Evolutionary conservation across 2,113 vertebrate species (phyloP).

Genomic region (Marmota flaviventris): DNA sequence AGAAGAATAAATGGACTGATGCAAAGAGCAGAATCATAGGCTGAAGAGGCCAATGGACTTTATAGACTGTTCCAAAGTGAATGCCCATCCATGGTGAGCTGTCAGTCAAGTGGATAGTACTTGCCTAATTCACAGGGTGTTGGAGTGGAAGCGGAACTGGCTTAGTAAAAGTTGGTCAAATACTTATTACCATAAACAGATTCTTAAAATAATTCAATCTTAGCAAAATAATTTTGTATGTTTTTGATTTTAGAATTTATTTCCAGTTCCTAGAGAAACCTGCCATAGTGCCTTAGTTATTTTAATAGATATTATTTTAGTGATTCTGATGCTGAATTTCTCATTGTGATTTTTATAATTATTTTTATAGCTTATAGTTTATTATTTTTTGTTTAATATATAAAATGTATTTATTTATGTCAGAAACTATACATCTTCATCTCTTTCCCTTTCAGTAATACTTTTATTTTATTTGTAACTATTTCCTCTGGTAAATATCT

Average conservation of each 20-base stretch:
- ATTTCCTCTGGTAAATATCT: constrained; percentile 29
- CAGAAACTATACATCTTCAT: constrained; percentile 61
- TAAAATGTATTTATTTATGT: neutral
- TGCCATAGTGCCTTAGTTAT: neutral
- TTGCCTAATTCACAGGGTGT: neutral
- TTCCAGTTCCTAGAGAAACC: constrained; percentile 1
- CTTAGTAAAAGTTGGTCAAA: constrained; percentile 18
- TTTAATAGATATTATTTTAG: neutral
- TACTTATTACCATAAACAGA: neutral
- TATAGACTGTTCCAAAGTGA: neutral
- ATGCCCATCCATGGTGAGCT: neutral
- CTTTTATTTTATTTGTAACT: constrained; percentile 61
- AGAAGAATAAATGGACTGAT: neutral
- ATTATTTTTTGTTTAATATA: neutral
- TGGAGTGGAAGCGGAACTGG: neutral
- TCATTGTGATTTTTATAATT: neutral
- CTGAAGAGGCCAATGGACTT: neutral
- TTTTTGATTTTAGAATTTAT: neutral
- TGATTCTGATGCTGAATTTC: constrained; percentile 19
- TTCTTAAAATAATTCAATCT: neutral
- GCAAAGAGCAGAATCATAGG: neutral
- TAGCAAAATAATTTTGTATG: neutral
- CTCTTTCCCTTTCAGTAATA: neutral
- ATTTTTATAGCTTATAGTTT: neutral
- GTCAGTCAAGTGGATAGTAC: neutral